A percentile compares a stretch with the other conserved stretches of the same genome.
phyloP scores from a whole-genome alignment of 2,888 invertebrate genomes.

The Pyrocoelia pectoralis region DNA sequence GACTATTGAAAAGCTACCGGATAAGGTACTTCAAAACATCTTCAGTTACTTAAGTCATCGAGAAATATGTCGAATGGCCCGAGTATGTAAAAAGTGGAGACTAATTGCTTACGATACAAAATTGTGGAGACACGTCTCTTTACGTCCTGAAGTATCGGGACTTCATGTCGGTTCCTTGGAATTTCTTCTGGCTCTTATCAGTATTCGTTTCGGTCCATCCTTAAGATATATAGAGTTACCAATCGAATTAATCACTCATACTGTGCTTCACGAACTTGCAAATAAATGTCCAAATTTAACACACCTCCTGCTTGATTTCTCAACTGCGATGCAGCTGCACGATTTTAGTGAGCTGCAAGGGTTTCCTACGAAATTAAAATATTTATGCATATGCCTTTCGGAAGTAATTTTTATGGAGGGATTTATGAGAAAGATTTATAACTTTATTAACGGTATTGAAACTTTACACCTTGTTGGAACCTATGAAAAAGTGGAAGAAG shows the following conservation, averaged over 20 bases:
- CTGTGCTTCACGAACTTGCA: constrained; percentile 94
- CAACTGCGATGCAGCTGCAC: constrained; percentile 98
- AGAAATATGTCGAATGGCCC: constrained; percentile 93
- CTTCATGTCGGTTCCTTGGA: constrained; percentile 91
- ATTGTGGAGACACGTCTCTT: constrained; percentile 95
- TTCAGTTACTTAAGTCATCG: constrained; percentile 94
- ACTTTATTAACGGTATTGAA: constrained; percentile 98
- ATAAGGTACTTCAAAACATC: constrained; percentile 92
- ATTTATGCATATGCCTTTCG: constrained; percentile 86
- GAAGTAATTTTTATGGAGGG: constrained; percentile 99
- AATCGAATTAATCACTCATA: constrained; percentile 95
- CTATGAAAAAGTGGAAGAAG: constrained; percentile 97
- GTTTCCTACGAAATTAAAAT: constrained; percentile 95
- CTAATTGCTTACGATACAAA: constrained; percentile 93
- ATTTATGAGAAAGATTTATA: constrained; percentile 99
- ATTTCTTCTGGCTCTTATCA: constrained; percentile 85
- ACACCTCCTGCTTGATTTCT: constrained; percentile 96
- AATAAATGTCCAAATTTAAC: constrained; percentile 96
- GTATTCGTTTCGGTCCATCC: constrained; percentile 87
- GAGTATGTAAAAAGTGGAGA: constrained; percentile 96
- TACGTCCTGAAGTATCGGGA: constrained; percentile 96
- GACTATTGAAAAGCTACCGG: constrained; percentile 97
- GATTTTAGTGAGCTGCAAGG: constrained; percentile 99
- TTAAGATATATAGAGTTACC: constrained; percentile 91
- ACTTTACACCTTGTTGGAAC: constrained; percentile 97